Evolutionary conservation across 2,113 vertebrate species (phyloP).

Genomic region (Orycteropus afer): DNA sequence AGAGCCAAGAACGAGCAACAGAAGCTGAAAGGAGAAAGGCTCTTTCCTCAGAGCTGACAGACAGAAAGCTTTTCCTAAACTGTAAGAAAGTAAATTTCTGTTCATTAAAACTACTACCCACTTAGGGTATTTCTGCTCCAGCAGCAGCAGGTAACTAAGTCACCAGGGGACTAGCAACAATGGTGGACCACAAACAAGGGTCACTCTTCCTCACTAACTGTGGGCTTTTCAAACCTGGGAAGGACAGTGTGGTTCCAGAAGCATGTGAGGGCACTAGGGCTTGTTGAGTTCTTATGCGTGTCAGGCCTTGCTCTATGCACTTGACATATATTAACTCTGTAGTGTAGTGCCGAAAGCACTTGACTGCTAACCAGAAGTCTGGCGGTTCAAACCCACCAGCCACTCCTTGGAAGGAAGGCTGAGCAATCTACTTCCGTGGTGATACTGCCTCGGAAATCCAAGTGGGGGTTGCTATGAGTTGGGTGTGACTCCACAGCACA

Average conservation of each 20-base stretch:
- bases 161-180: slow-evolving; percentile 23
- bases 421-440: too few species aligned
- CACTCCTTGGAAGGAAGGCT: too few species aligned
- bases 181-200: neutral
- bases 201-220: neutral
- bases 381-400: too few species aligned
- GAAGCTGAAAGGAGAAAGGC: neutral
- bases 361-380: too few species aligned
- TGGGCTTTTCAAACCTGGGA: slow-evolving; percentile 60
- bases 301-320: neutral
- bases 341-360: too few species aligned
- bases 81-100: neutral
- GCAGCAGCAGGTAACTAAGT: neutral
- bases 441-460: too few species aligned
- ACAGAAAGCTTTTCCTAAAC: neutral
- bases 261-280: neutral
- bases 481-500: too few species aligned
- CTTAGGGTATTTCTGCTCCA: neutral
- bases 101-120: neutral
- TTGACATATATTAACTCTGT: neutral
- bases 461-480: too few species aligned
- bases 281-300: neutral
- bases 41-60: neutral
- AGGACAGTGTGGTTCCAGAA: slow-evolving; percentile 15
- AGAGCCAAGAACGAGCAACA: neutral